Evolutionary conservation across 1,140 invertebrate species (phyloP).

Genomic region (Neodiprion fabricii): DNA sequence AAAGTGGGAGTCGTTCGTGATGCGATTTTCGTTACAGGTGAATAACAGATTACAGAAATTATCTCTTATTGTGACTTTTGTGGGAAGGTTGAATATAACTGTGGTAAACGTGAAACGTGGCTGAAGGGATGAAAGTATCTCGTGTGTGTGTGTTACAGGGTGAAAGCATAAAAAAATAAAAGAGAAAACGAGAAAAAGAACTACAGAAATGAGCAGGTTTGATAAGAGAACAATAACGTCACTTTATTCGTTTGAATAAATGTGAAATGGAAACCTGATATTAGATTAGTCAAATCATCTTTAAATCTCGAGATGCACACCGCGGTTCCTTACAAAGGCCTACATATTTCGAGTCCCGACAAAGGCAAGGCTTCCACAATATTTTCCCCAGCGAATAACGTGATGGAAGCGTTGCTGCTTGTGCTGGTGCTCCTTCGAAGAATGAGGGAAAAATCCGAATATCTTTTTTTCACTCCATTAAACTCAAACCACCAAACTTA

Average conservation of each 20-base stretch:
- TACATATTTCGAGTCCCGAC: neutral
- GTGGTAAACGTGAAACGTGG: no score
- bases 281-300: constrained; percentile 5
- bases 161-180: no score
- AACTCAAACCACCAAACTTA: neutral
- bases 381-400: neutral
- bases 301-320: neutral
- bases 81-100: no score
- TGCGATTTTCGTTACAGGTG: neutral
- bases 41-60: no score
- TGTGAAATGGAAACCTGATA: constrained; percentile 5
- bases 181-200: no score
- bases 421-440: neutral
- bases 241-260: neutral
- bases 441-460: neutral
- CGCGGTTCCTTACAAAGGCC: neutral
- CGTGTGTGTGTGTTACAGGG: no score
- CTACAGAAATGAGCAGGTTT: no score
- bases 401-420: neutral
- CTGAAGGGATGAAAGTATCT: no score
- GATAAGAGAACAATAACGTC: no score
- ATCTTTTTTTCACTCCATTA: neutral
- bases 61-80: no score
- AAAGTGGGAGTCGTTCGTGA: neutral
- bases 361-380: neutral